Evolutionary conservation across 1,140 invertebrate species (phyloP), one percentile per base, ranked within the genome.

Genomic region (Mycetomoellerius zeteki): DNA sequence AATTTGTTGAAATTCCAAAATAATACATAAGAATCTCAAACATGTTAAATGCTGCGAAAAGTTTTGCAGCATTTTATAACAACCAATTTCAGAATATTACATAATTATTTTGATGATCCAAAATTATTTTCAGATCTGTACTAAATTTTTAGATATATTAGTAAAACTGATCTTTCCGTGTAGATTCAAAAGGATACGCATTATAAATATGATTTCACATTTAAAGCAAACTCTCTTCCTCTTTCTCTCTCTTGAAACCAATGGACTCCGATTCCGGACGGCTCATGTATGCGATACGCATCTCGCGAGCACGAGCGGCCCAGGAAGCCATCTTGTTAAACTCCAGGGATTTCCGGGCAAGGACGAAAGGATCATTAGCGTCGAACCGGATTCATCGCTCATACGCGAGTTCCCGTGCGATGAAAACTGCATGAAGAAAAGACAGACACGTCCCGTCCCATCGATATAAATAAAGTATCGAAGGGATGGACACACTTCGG

Each of bases 381-480:
- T 27, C 10, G 24, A 30, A 19, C 2, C 47, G 62, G 67, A 69
- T 77, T 85, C 87, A 86, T 80, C 73, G 56, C 65, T 88, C 86
- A 87, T 85, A 67, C 50, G 69, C 80, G 71, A 73, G 60, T 60
- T 86, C 64, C 47, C 62, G 65, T 24, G 65, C 65, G 82, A 87
- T 86, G 76, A 86, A 88, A 91, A 91, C 71, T 87, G 84, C 73
- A 92, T 88, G 73, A 50, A 80, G 19, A 85, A 75, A 65, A 87
- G 91, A 90, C 86, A 67, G 89, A 82, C 88, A 90, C 88, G 89
- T 91, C 80, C 77, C 21, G 43, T 47, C 33, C 65, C 67, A 54
- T 88, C 86, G 88, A 93, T 90, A 91, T 92, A 93, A 93, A 93
- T 93, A 93, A 92, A 93, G 89, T 92, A 92, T 93, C 87, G 58